These are phyloP conservation scores for Chloropsis hardwickii DNA, from an alignment of 2,113 vertebrate species.

Conservation along the genomic window DNA sequence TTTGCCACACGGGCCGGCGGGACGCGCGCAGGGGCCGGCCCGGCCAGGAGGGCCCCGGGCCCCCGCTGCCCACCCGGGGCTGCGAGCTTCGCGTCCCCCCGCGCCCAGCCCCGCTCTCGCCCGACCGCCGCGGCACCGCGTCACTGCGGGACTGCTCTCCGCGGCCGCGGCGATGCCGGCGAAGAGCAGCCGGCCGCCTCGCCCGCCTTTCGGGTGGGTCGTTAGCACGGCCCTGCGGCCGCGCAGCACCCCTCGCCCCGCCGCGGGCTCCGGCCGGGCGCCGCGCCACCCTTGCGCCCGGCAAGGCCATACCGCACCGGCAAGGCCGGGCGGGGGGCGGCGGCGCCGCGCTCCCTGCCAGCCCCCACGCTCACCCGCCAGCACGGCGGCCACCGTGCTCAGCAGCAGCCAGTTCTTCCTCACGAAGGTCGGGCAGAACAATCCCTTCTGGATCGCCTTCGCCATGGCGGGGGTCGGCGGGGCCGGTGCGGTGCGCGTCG, in stretches of 20 bases:
- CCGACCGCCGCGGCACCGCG: too few relatives aligned
- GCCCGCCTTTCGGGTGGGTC: neutral
- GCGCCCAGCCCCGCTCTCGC: neutral
- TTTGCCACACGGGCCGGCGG: neutral
- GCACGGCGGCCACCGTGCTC: conserved; percentile 83
- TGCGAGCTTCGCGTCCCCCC: too few relatives aligned
- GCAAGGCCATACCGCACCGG: neutral
- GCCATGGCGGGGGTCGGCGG: conserved; percentile 63
- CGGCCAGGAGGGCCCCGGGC: neutral
- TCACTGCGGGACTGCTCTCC: neutral
- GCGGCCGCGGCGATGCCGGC: neutral
- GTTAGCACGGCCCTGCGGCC: neutral
- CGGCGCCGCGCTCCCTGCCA: neutral
- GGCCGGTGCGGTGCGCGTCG: neutral
- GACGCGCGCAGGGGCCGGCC: too few relatives aligned
- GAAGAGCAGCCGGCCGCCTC: neutral
- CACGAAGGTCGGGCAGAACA: conserved; percentile 75
- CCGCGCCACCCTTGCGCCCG: neutral
- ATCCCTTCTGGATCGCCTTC: conserved; percentile 69
- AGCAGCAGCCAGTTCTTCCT: conserved; percentile 89
- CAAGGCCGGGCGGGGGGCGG: neutral
- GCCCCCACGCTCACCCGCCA: conserved; percentile 79
- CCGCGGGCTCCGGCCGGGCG: neutral
- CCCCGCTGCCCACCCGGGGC: neutral
- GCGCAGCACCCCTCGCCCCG: neutral